Base-by-base conservation (phyloP, 2,113 vertebrate genomes). In the Serilophus lunatus region DNA sequence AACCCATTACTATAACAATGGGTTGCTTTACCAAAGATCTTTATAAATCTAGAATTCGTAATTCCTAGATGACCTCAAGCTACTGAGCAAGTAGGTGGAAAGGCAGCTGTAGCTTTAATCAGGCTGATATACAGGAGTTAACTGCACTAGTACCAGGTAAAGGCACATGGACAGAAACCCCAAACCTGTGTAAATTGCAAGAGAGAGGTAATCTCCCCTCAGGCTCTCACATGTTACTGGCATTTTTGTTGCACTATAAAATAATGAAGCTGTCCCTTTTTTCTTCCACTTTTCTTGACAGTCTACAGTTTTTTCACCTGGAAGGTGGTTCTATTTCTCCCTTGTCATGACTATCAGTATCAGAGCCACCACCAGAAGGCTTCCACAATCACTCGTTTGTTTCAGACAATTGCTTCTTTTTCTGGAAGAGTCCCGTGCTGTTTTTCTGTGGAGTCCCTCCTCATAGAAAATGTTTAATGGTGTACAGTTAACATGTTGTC, bases 61-160 rank as follows among this genome's bases (percentile, higher is more conserved):
- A 95, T 97, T 97, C 90, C 92, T 91, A 61, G 82, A 95, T 92
- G 94, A 97, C 94, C 91, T 97, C 57, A 1, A 94, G 66, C 83
- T 96, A 89, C 38, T 45, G 44, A 92, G 10, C 0, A 1, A 28
- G 57, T 51, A 76, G 82, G 33, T 36, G 49, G 70, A 95, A 93
- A 91, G 65, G 86, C 53, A 94, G 42, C 13, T 85, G 51, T 88
- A 71, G 40, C 38, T 92, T 69, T 65, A 65, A 75, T 82, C 87
- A 61, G 50, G 66, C 29, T 57, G 26, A 18, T 69, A 76, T 31
- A 76, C 64, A 91, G 38, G 29, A 51, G 72, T 93, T 98, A 97
- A 96, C 86, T 86, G 71, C 50, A 93, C 69, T 56, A 95, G 68
- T 54, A 84, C 47, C 49, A 77, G 51, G 24, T 82, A 94, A 95